A percentile compares a stretch with the other conserved stretches of the same genome.
Conservation (phyloP, 2,888 invertebrate species). For the Lottia scabra region DNA sequence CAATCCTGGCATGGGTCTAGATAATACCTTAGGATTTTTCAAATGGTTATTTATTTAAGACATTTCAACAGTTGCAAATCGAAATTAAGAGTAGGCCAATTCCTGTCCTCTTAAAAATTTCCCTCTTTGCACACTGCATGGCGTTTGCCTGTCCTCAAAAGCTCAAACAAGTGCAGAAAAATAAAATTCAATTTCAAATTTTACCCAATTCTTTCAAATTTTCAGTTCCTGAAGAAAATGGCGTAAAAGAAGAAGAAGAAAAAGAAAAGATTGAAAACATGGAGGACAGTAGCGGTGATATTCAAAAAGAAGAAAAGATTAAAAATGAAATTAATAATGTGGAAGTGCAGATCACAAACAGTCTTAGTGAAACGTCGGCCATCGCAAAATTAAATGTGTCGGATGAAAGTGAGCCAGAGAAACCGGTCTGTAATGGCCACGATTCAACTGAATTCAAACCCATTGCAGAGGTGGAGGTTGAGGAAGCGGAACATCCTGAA, state of each 20-base stretch:
- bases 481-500: constrained; percentile 16
- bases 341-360: constrained; percentile 17
- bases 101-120: too few relatives aligned
- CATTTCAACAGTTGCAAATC: too few relatives aligned
- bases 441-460: constrained; percentile 33
- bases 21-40: too few relatives aligned
- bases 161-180: too few relatives aligned
- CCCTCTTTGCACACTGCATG: too few relatives aligned
- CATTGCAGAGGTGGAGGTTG: constrained; percentile 33
- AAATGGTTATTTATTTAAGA: too few relatives aligned
- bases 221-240: constrained; percentile 17
- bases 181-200: too few relatives aligned
- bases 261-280: constrained; percentile 28
- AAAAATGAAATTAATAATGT: background rate
- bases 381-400: constrained; percentile 28
- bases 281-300: constrained; percentile 22
- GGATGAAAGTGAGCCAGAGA: constrained; percentile 8
- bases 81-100: too few relatives aligned
- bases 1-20: too few relatives aligned
- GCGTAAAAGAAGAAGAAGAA: constrained; percentile 22
- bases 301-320: constrained; percentile 6
- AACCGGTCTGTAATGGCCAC: constrained; percentile 50
- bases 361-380: constrained; percentile 20
- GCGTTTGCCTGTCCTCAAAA: too few relatives aligned
- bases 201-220: too few relatives aligned